Percentiles rank a stretch among this genome's conserved stretches.
Conservation (phyloP, 37 sponge, comb jelly and placozoan species). For the Cladorhizidae sp. region DNA sequence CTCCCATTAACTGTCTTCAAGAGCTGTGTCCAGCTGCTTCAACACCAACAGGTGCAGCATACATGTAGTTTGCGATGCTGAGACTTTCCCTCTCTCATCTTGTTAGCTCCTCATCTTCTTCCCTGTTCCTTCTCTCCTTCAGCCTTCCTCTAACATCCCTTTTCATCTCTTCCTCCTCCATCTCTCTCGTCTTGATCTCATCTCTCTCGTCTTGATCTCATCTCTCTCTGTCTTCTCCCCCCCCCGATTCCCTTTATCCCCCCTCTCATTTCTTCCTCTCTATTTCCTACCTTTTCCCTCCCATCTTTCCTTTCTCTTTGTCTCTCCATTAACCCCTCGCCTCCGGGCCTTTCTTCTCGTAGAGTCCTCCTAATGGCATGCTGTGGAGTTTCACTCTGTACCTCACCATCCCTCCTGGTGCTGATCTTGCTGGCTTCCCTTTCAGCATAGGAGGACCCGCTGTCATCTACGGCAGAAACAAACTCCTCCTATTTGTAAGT, state of each 20-base stretch:
- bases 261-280: neutral
- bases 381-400: constrained; percentile 58
- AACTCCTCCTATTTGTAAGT: constrained; percentile 65
- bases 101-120: neutral
- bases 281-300: no score
- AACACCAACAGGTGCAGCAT: constrained; percentile 59
- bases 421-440: neutral
- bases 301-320: neutral
- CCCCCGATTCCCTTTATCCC: no score
- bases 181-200: no score
- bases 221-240: no score
- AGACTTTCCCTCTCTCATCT: neutral
- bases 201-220: no score
- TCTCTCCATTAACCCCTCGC: neutral
- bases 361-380: constrained; percentile 50
- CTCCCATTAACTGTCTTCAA: constrained; percentile 47
- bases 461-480: constrained; percentile 46
- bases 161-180: neutral
- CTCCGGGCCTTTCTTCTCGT: neutral
- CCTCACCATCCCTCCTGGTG: constrained; percentile 56
- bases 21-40: constrained; percentile 67
- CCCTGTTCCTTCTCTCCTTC: neutral
- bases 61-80: neutral
- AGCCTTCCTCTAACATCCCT: neutral
- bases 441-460: constrained; percentile 27